These are phyloP conservation scores for Oreochromis spilurus DNA, from an alignment of 2,113 vertebrate genomes.

Conservation along the genomic window DNA sequence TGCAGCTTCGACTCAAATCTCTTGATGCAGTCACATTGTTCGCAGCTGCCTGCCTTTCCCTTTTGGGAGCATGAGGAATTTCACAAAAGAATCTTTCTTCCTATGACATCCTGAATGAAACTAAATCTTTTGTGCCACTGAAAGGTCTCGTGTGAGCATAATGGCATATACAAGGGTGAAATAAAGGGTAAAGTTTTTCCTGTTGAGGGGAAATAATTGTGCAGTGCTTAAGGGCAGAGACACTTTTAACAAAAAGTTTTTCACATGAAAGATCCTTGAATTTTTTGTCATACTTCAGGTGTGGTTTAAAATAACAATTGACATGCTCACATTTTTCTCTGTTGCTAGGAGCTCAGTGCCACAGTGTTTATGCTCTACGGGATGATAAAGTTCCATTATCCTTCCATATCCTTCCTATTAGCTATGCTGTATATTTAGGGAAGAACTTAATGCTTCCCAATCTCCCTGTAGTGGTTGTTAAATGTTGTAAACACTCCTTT, in stretches of 20 bases:
- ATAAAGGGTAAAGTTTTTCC: not conserved
- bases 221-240: not conserved
- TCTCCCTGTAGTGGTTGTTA: not conserved
- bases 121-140: not conserved
- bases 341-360: not conserved
- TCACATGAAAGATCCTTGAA: not conserved
- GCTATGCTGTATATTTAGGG: not conserved
- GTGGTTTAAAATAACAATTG: not conserved
- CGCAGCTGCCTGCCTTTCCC: not conserved
- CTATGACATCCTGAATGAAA: not conserved
- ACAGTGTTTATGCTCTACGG: rapidly evolving
- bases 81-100: not conserved
- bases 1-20: constrained; percentile 8
- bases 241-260: not conserved
- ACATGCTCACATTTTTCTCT: not conserved
- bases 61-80: not conserved
- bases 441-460: not conserved
- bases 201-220: not conserved
- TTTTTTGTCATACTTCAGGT: not conserved
- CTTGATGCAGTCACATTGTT: constrained; percentile 2
- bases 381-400: not conserved
- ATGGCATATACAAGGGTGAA: not conserved
- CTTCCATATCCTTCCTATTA: not conserved
- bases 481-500: not conserved
- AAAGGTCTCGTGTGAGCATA: not conserved